Evolutionary conservation across 2,113 vertebrate genomes (phyloP), one percentile per base, ranked within the genome.

Genomic region (Caloenas nicobarica): DNA sequence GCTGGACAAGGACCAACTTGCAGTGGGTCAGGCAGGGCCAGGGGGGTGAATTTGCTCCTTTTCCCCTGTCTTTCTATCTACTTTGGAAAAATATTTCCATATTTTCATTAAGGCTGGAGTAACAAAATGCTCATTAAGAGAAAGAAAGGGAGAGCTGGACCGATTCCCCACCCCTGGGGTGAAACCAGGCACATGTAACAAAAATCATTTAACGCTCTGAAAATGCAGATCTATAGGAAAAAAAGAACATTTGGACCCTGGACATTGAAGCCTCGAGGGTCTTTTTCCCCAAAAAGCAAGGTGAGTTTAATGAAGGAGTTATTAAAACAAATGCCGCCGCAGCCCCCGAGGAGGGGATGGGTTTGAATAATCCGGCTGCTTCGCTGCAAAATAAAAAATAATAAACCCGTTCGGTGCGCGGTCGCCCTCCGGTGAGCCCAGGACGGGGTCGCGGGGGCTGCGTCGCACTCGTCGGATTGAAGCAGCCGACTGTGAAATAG

Each of bases 401-500:
- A 80, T 88, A 71, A 96, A 71, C 69, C 97, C 8, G 44, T 95
- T 77, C 29, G 73, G 95, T 94, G 90, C 96, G 86, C 74, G 4
- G 97, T 98, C 98, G 98, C 95, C 96, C 98, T 98, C 92, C 96
- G 96, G 84, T 48, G 92, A 96, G 94, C 96, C 95, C 28, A 9
- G 93, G 97, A 97, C 97, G 97, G 98, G 98, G 98, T 98, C 96
- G 96, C 96, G 89, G 86, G 97, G 97, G 88, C 97, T 95, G 97
- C 95, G 91, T 96, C 87, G 92, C 95, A 87, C 95, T 92, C 89
- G 97, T 97, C 96, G 97, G 98, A 98, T 98, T 97, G 98, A 98
- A 97, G 98, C 98, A 97, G 87, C 13, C 73, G 97, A 98, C 96
- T 98, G 98, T 98, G 98, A 98, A 98, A 98, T 98, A 98, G 98